Conservation (phyloP, 2,113 vertebrate genomes). For the Cyanocitta stelleri region DNA sequence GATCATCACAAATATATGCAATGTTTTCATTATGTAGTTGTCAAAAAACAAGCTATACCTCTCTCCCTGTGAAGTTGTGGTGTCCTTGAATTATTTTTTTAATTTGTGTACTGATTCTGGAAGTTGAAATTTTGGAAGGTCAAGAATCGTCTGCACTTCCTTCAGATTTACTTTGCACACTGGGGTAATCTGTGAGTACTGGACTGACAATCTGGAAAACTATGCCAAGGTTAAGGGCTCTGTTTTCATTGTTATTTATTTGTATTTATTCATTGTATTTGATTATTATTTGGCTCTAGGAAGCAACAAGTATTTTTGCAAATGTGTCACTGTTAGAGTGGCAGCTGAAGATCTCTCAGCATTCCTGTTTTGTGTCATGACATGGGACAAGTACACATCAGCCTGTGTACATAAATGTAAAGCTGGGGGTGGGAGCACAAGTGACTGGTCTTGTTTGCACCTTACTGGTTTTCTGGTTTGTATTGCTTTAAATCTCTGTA, state of each 20-base stretch:
- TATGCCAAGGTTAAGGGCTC: neutral
- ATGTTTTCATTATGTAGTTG: neutral
- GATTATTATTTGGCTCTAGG: neutral
- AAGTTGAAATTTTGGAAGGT: neutral
- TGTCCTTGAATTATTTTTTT: neutral
- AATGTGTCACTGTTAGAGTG: neutral
- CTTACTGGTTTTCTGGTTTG: neutral
- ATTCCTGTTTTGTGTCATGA: neutral
- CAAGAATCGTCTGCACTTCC: neutral
- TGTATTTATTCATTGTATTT: neutral
- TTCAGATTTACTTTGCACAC: neutral
- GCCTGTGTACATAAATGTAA: neutral
- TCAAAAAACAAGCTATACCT: neutral
- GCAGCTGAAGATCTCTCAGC: neutral
- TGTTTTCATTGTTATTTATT: neutral
- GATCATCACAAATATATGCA: neutral
- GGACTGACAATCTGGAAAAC: neutral
- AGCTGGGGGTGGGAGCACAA: neutral
- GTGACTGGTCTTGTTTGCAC: neutral
- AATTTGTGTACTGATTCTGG: neutral
- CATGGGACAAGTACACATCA: neutral
- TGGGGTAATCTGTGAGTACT: neutral
- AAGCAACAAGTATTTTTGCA: neutral
- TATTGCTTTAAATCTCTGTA: neutral
- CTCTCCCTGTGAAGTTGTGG: neutral